Evolutionary conservation across 2,888 invertebrate species (phyloP), one percentile per base, ranked within the genome.

Genomic region (Melanchra persicariae): DNA sequence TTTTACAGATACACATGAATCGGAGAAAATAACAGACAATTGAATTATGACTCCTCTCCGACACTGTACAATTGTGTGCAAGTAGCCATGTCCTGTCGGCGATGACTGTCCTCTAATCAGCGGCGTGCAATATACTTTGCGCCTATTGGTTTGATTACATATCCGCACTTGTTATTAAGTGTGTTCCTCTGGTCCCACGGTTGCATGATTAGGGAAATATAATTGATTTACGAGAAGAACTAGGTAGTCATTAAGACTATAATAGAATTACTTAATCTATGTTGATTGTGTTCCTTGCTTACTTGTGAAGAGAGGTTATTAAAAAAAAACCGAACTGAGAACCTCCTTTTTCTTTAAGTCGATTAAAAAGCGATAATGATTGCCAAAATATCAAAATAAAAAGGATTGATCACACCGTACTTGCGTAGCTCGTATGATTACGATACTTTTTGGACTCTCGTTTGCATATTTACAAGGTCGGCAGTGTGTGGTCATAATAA

Each of bases 41-140:
- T 84, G 82, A 84, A 87, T 86, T 83, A 85, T 84, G 75, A 84
- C 79, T 83, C 83, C 83, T 84, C 86, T 88, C 85, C 83, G 83
- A 40, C 79, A 82, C 30, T 74, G 77, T 77, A 58, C 76, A 72
- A 84, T 83, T 83, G 74, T 70, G 66, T 79, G 26, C 45, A 73
- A 65, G 73, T 59, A 66, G 12, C n/a, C 65, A 24, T 82, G 76
- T 82, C 75, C 71, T 62, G 60, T 60, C 64, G 59, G 70, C 67
- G 64, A 70, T 58, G 57, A 74, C 74, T 73, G 71, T 68, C 57
- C 62, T 61, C 67, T 82, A 73, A 82, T 82, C 58, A 75, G 37
- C 47, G 40, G 19, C n/a, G 52, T 70, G 51, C 74, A 58, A 58
- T 74, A 68, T 77, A 65, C 62, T 73, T 60, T 30, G 26, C 37